Conservation (phyloP, 2,888 invertebrate species). For the Chloromyia formosa region DNA sequence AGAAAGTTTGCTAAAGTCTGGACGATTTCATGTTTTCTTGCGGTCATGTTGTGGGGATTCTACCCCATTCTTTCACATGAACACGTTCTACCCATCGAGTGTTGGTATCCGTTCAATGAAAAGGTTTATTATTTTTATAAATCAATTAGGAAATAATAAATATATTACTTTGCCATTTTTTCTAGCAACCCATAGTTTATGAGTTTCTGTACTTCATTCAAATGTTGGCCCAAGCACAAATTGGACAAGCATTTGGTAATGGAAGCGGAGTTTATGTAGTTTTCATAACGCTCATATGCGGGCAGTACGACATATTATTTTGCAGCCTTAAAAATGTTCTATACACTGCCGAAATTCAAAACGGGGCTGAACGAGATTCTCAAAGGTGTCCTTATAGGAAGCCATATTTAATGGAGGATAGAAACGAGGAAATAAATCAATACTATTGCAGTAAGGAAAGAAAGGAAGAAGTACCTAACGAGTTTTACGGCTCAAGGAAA, state of each 20-base stretch:
- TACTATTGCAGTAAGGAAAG: not conserved
- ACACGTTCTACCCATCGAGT: conserved; percentile 56
- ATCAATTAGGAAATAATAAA: not conserved
- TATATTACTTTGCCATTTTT: not conserved
- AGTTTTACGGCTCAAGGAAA: not conserved
- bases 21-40: conserved; percentile 54
- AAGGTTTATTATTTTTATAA: conserved; percentile 53
- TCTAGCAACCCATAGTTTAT: conserved; percentile 42
- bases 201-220: conserved; percentile 54
- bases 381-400: too few relatives aligned
- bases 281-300: conserved; percentile 55
- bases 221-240: conserved; percentile 58
- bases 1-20: conserved; percentile 54
- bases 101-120: conserved; percentile 60
- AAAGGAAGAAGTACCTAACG: not conserved
- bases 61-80: conserved; percentile 55
- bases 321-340: conserved; percentile 59
- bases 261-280: conserved; percentile 59
- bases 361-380: not conserved
- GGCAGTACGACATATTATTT: conserved; percentile 58
- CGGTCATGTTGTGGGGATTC: conserved; percentile 55
- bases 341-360: conserved; percentile 52
- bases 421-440: conserved; percentile 2
- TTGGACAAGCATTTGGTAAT: conserved; percentile 53
- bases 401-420: not conserved